Percentiles rank a stretch among this genome's conserved stretches.
Conservation (phyloP, 2,113 vertebrate species). For the Spermophilus dauricus region DNA sequence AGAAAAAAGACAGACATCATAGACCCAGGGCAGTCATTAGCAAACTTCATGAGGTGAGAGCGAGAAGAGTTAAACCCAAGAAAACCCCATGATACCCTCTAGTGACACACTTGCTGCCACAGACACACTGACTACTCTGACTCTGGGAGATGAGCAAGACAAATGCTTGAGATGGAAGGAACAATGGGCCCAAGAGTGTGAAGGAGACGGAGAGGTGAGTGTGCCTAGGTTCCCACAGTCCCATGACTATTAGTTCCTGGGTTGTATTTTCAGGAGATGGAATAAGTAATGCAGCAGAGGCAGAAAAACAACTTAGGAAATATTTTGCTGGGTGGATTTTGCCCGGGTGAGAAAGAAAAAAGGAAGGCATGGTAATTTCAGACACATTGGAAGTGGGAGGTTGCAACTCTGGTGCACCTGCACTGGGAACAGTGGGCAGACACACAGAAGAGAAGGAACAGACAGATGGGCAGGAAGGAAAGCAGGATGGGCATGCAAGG, state of each 20-base stretch:
- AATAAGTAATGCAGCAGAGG: background rate
- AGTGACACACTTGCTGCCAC: background rate
- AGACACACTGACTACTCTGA: background rate
- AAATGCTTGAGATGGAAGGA: background rate
- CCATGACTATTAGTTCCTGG: background rate
- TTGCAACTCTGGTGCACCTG: background rate
- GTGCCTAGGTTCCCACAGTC: background rate
- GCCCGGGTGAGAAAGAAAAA: background rate
- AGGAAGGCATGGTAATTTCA: background rate
- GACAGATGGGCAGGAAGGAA: too few relatives aligned
- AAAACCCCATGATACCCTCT: background rate
- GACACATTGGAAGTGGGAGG: background rate
- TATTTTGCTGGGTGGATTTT: background rate
- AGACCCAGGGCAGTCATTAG: background rate
- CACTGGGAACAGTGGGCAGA: background rate
- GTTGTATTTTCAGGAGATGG: background rate
- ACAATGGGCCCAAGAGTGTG: rapidly evolving
- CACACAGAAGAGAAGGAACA: background rate
- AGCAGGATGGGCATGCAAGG: too few relatives aligned
- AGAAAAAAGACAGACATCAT: rapidly evolving
- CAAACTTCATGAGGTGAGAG: background rate
- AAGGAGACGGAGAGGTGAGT: background rate
- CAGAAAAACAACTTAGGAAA: background rate
- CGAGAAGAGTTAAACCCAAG: background rate
- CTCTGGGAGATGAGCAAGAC: background rate